Percentiles rank a stretch among this genome's conserved stretches.
phyloP scores from a whole-genome alignment of 2,797 vertebrate species.

The Borostomias antarcticus region DNA sequence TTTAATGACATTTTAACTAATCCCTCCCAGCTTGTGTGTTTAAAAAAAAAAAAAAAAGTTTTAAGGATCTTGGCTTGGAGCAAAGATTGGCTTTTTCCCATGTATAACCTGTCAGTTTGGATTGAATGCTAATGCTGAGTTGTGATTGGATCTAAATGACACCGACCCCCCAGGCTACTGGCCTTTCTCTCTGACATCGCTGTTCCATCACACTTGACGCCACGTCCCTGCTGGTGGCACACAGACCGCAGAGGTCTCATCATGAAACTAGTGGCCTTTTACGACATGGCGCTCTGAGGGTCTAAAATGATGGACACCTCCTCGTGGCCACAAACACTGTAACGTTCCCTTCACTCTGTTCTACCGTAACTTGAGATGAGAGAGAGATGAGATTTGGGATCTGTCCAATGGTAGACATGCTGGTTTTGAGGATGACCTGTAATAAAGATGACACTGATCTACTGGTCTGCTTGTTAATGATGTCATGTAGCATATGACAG shows the following conservation, averaged over 20 bases:
- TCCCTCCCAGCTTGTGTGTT: slow-evolving; percentile 26
- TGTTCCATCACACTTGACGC: slow-evolving; percentile 16
- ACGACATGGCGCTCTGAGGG: slow-evolving; percentile 4
- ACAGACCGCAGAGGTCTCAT: slow-evolving; percentile 34
- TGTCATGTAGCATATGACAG: slow-evolving; percentile 38
- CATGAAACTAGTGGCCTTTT: slow-evolving; percentile 36
- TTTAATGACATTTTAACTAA: slow-evolving; percentile 44
- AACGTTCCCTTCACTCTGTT: background rate
- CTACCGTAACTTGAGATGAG: background rate
- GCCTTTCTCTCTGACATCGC: slow-evolving; percentile 33
- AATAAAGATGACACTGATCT: slow-evolving; percentile 37
- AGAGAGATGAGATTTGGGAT: background rate
- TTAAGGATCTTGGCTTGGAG: slow-evolving; percentile 26
- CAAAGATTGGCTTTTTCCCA: slow-evolving; percentile 45
- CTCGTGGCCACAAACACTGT: slow-evolving; percentile 2
- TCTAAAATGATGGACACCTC: background rate
- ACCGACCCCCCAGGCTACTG: slow-evolving; percentile 30
- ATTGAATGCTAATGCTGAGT: slow-evolving; percentile 21
- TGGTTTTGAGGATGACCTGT: slow-evolving; percentile 1
- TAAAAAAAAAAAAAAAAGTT: too few relatives aligned
- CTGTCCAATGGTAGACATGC: background rate
- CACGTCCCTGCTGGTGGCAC: slow-evolving; percentile 22
- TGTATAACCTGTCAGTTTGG: slow-evolving; percentile 48
- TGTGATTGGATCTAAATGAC: slow-evolving; percentile 37
- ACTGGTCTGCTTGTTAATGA: slow-evolving; percentile 38